Evolutionary conservation across 2,797 vertebrate genomes (phyloP).

Genomic region (Siniperca obscura): DNA sequence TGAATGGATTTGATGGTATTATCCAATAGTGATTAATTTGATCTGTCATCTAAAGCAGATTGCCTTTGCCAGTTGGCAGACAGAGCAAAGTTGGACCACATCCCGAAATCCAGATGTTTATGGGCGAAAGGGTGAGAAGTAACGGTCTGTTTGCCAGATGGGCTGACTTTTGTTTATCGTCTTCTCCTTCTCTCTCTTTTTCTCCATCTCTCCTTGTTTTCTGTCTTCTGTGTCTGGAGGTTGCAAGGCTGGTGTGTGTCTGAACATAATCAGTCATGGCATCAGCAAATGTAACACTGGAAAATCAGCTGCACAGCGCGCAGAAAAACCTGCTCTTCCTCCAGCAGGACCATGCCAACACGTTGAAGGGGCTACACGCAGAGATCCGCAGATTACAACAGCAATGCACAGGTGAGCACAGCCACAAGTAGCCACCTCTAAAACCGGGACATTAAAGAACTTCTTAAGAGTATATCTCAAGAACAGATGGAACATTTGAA

Average conservation of each 20-base stretch:
- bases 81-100: constrained; percentile 31
- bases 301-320: constrained; percentile 97
- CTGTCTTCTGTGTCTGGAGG: constrained; percentile 44
- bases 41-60: constrained; percentile 39
- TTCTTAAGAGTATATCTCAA: not conserved
- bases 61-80: constrained; percentile 21
- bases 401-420: constrained; percentile 92
- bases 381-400: constrained; percentile 97
- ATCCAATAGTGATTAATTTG: constrained; percentile 5
- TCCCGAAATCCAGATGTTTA: constrained; percentile 45
- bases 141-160: constrained; percentile 3
- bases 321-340: constrained; percentile 99
- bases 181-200: constrained; percentile 20
- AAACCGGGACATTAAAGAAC: not conserved
- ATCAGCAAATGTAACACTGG: constrained; percentile 88
- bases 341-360: constrained; percentile 95
- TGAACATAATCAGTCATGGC: constrained; percentile 87
- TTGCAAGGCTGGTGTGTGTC: constrained; percentile 42
- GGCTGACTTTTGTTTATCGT: constrained; percentile 23
- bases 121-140: constrained; percentile 30
- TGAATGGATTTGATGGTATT: constrained; percentile 27
- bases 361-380: constrained; percentile 92
- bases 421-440: not conserved
- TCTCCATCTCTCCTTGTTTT: constrained; percentile 13
- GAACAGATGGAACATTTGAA: not conserved